Conservation (phyloP, 2,888 invertebrate genomes). For the Nasonia oneida region DNA sequence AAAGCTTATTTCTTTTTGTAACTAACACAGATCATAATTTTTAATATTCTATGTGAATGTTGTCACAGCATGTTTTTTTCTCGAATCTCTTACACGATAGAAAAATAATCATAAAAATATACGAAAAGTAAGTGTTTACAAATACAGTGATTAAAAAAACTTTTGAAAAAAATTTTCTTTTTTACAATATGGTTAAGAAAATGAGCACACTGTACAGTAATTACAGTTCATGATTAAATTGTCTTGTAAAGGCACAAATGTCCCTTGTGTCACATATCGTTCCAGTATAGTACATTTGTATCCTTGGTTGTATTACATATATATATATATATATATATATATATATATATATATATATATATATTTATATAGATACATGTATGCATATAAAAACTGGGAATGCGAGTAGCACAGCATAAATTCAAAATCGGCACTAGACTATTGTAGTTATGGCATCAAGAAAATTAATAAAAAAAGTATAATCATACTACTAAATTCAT, state of each 20-base stretch:
- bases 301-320: slow-evolving; percentile 28
- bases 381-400: slow-evolving; percentile 59
- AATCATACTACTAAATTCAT: slow-evolving; percentile 42
- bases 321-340: neutral
- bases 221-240: slow-evolving; percentile 63
- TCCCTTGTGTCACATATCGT: slow-evolving; percentile 53
- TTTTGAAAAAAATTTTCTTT: slow-evolving; percentile 39
- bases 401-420: slow-evolving; percentile 61
- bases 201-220: slow-evolving; percentile 62
- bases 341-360: neutral
- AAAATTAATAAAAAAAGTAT: slow-evolving; percentile 32
- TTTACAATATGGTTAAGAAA: slow-evolving; percentile 60
- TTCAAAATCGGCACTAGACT: slow-evolving; percentile 51
- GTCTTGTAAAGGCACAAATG: slow-evolving; percentile 62
- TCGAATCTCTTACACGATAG: slow-evolving; percentile 9
- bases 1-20: slow-evolving; percentile 35
- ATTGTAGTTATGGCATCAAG: slow-evolving; percentile 38
- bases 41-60: slow-evolving; percentile 53
- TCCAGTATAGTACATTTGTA: slow-evolving; percentile 56
- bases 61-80: slow-evolving; percentile 60
- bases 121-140: slow-evolving; percentile 53
- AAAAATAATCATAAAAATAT: slow-evolving; percentile 48
- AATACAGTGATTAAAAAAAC: slow-evolving; percentile 50
- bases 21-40: slow-evolving; percentile 54
- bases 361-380: neutral